Conservation (phyloP, 2,113 vertebrate genomes). For the Bungarus multicinctus region DNA sequence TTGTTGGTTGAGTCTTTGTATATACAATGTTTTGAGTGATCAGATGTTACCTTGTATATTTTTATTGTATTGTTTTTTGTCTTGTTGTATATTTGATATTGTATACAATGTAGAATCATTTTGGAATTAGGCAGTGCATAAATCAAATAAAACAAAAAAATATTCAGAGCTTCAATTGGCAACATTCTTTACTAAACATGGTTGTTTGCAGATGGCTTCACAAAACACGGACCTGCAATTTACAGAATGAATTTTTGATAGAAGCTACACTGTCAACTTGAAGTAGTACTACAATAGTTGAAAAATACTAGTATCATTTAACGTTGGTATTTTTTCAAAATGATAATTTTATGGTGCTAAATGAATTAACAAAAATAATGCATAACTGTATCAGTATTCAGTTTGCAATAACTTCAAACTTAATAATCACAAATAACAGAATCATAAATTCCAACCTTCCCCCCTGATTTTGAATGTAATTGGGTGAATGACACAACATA, state of each 20-base stretch:
- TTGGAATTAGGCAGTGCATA: background rate
- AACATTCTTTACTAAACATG: background rate
- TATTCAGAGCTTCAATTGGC: background rate
- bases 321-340: background rate
- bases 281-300: background rate
- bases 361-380: background rate
- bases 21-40: background rate
- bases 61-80: background rate
- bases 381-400: background rate
- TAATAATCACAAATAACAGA: background rate
- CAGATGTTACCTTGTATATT: background rate
- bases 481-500: background rate
- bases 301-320: background rate
- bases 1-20: background rate
- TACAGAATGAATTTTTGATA: background rate
- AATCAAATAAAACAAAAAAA: background rate
- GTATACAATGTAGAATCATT: background rate
- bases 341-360: background rate
- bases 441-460: background rate
- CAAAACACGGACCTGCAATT: background rate
- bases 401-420: background rate
- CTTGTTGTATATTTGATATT: background rate
- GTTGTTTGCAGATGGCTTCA: background rate
- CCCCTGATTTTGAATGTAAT: background rate
- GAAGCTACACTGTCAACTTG: background rate